Evolutionary conservation across 2,113 vertebrate species (phyloP).

Genomic region (Dendropsophus ebraccatus): DNA sequence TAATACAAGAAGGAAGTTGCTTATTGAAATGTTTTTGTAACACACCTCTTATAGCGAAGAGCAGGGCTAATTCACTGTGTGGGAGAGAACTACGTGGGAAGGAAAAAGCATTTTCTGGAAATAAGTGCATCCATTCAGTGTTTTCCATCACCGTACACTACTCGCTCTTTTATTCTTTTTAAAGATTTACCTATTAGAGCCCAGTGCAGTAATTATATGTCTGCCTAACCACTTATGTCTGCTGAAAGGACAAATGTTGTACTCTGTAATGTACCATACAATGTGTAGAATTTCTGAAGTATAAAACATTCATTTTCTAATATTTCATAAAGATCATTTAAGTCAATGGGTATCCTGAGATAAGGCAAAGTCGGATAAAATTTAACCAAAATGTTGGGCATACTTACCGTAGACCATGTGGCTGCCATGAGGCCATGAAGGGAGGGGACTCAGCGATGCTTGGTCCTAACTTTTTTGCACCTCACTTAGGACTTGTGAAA

Average conservation of each 20-base stretch:
- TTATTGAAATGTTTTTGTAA: background rate
- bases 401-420: too few species aligned
- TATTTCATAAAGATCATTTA: background rate
- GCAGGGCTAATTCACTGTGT: background rate
- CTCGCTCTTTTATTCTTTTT: background rate
- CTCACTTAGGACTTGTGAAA: too few species aligned
- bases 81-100: background rate
- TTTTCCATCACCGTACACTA: background rate
- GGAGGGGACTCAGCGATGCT: too few species aligned
- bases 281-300: background rate
- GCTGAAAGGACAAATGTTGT: background rate
- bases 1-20: background rate
- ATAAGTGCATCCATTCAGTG: background rate
- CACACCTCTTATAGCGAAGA: background rate
- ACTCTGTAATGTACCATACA: background rate
- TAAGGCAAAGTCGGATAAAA: too few species aligned
- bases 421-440: too few species aligned
- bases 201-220: background rate
- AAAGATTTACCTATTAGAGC: background rate
- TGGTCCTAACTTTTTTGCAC: too few species aligned
- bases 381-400: too few species aligned
- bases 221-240: background rate
- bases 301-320: too few species aligned
- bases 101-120: constrained; percentile 25
- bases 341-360: too few species aligned